phyloP scores from a whole-genome alignment of 1,140 invertebrate genomes.

The Paracyclopina nana region DNA sequence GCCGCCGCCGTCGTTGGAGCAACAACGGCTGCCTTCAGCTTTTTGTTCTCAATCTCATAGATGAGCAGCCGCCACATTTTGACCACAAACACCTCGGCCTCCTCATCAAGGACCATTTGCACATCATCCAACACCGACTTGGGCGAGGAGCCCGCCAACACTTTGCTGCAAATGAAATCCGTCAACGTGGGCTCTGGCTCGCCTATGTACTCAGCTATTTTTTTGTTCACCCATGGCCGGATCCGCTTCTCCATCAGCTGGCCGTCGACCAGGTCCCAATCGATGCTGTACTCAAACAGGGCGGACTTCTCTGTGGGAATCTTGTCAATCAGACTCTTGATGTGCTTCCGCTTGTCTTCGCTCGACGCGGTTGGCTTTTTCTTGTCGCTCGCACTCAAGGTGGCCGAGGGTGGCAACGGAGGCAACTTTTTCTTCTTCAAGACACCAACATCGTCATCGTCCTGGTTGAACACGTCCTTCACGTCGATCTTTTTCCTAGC shows the following conservation, averaged over 20 bases:
- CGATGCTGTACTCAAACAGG: constrained; percentile 77
- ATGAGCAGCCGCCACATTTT: constrained; percentile 99
- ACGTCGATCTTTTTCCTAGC: constrained; percentile 30
- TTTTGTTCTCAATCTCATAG: constrained; percentile 97
- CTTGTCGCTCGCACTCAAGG: not conserved
- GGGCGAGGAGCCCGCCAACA: constrained; percentile 72
- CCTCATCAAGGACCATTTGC: constrained; percentile 96
- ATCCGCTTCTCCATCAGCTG: constrained; percentile 86
- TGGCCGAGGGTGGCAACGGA: not conserved
- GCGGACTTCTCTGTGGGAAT: constrained; percentile 94
- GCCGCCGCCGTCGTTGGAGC: not conserved
- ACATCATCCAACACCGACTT: constrained; percentile 91
- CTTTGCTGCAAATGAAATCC: constrained; percentile 97
- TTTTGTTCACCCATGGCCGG: constrained; percentile 97
- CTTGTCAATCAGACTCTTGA: constrained; percentile 91
- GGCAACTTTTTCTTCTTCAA: constrained; percentile 7
- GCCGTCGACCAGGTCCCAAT: constrained; percentile 68
- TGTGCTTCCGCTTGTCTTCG: constrained; percentile 86
- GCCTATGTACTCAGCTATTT: constrained; percentile 97
- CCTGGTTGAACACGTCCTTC: constrained; percentile 73
- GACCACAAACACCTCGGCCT: constrained; percentile 97
- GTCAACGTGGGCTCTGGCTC: constrained; percentile 95
- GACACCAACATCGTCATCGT: constrained; percentile 54
- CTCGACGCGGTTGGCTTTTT: constrained; percentile 23
- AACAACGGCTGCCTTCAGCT: constrained; percentile 27